Evolutionary conservation across 1,140 invertebrate species (phyloP).

Genomic region (Oreohelix idahoensis): DNA sequence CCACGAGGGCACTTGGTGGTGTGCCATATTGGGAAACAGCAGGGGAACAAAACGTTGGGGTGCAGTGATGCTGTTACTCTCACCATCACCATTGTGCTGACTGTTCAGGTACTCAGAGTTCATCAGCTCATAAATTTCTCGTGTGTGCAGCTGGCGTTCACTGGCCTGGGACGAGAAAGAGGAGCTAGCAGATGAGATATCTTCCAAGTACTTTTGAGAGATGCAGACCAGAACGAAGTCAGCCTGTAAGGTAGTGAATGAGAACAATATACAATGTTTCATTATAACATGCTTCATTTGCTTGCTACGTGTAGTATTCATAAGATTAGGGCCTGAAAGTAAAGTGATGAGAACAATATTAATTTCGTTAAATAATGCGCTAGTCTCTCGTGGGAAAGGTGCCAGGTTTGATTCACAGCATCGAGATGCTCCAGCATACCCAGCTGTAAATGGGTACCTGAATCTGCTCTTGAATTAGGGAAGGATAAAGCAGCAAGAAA

Average conservation of each 20-base stretch:
- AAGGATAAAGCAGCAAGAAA: too few relatives aligned
- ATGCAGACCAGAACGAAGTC: conserved; percentile 59
- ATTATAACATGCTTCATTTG: too few relatives aligned
- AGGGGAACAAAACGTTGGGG: conserved; percentile 51
- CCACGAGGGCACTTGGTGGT: conserved; percentile 46
- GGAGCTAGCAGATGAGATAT: conserved; percentile 23
- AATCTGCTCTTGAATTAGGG: too few relatives aligned
- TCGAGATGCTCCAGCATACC: too few relatives aligned
- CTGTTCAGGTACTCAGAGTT: conserved; percentile 25
- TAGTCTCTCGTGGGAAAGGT: too few relatives aligned
- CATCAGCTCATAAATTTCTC: conserved; percentile 58
- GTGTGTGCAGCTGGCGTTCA: conserved; percentile 46
- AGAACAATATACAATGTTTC: too few relatives aligned
- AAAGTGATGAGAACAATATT: too few relatives aligned
- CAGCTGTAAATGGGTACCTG: too few relatives aligned
- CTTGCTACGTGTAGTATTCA: too few relatives aligned
- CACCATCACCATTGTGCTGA: neutral
- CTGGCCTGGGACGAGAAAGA: neutral
- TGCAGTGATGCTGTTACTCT: conserved; percentile 9
- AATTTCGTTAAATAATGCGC: too few relatives aligned
- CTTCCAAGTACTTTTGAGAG: conserved; percentile 49
- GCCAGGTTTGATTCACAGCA: too few relatives aligned
- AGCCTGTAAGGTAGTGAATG: conserved; percentile 48
- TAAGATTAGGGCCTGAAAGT: too few relatives aligned
- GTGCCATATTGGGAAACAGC: conserved; percentile 43